Base-by-base conservation (phyloP, 1,140 invertebrate genomes). In the Oryctes rhinoceros region DNA sequence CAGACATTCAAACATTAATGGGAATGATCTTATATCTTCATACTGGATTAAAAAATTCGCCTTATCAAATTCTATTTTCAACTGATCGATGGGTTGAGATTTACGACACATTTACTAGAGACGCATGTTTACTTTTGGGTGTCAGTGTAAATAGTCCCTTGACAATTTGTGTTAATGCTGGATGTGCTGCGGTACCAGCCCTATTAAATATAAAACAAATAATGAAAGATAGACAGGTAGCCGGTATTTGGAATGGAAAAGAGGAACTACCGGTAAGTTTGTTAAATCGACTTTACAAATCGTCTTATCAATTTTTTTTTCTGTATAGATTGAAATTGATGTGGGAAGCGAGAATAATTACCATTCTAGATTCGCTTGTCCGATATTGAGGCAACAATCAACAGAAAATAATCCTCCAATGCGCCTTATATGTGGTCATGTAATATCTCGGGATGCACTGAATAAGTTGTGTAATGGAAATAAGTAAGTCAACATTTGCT, bases 311-410 rank as follows among this genome's bases (percentile, higher is more conserved):
- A 65, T 2, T 71, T 80, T 87, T 84, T 83, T 78, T 88, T 89
- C 39, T 44, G 9, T 44, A 74, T 84, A 96, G 95, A 97, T 98
- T 86, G 96, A 97, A 89, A 97, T 98, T 83, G 96, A 98, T 85
- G 88, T 98, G 7, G 96, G 94, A 10, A 92, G 92, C 81, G 95
- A 96, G 75, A 94, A 93, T 83, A 93, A 96, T 83, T 99, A 97
- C 88, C 98, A 99, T 89, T 99, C 97, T 37, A 95, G 99, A 82
- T 99, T 99, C 89, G 98, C 98, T 11, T 99, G 98, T 89, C 98
- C 98, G 15, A 99, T 99, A 85, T 90, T 99, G 74, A 92, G 97
- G 53, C 97, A 99, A 88, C 98, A 99, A 88, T 97, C 96, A 74
- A 97, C 96, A 11, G 97, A 99, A 83, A 92, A 92, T 81, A 99